These are phyloP conservation scores for Parapsyche elsis DNA, from an alignment of 1,140 invertebrate genomes.

Conservation along the genomic window DNA sequence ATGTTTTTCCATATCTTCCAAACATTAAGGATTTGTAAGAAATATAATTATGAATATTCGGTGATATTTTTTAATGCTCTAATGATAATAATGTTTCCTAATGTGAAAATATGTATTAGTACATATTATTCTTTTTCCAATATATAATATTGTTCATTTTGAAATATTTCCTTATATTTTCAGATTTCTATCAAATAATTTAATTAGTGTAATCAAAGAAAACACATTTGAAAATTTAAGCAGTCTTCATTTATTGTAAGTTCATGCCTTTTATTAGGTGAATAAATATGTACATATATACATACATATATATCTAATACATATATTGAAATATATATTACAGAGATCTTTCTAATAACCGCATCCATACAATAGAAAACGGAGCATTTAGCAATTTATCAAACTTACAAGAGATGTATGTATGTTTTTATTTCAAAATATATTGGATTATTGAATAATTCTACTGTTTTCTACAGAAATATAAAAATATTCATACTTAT, in stretches of 20 bases:
- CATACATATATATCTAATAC: no score
- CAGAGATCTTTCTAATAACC: conserved; percentile 48
- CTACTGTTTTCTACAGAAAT: neutral
- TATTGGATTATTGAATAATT: neutral
- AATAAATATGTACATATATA: no score
- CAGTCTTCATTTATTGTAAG: conserved; percentile 66
- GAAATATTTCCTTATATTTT: conserved; percentile 52
- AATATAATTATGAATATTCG: no score
- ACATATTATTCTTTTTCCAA: no score
- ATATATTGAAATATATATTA: conserved; percentile 49
- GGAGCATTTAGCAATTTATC: conserved; percentile 59
- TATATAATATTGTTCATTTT: no score
- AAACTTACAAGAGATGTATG: conserved; percentile 61
- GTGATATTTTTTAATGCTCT: no score
- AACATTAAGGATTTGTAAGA: conserved; percentile 69
- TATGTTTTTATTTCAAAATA: conserved; percentile 45
- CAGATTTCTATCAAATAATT: conserved; percentile 66
- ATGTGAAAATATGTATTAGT: no score
- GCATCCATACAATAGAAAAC: conserved; percentile 57
- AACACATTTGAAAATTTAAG: conserved; percentile 63
- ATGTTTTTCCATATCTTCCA: conserved; percentile 63
- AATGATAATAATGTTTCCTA: no score
- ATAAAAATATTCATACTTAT: neutral
- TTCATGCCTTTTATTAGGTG: no score
- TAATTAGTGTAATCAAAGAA: conserved; percentile 62